Percentiles rank a stretch among this genome's conserved stretches.
phyloP scores from a whole-genome alignment of 2,797 vertebrate species.

The Mustela erminea region DNA sequence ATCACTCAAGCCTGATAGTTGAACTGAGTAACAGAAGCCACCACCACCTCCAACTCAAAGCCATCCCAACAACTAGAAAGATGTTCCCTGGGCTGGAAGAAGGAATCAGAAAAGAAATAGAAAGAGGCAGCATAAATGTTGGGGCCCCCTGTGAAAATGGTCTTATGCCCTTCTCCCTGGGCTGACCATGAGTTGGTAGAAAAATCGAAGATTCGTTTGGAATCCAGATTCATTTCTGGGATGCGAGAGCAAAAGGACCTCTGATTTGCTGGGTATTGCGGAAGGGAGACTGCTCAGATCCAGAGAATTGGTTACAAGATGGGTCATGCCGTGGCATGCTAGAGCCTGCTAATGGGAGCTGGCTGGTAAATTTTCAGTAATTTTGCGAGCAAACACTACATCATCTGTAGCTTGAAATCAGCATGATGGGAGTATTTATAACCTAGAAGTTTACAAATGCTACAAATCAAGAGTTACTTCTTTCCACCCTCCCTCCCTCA shows the following conservation, averaged over 20 bases:
- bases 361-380: neutral
- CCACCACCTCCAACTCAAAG: neutral
- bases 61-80: neutral
- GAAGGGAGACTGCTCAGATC: neutral
- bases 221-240: neutral
- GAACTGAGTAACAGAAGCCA: neutral
- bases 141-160: neutral
- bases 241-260: neutral
- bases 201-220: neutral
- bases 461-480: neutral
- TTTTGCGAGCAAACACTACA: neutral
- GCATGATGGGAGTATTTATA: neutral
- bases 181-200: neutral
- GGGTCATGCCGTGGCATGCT: accelerated
- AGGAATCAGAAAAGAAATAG: neutral
- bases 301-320: neutral
- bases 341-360: neutral
- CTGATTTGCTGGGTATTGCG: neutral
- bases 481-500: neutral
- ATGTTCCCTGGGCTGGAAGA: neutral
- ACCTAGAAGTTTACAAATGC: neutral
- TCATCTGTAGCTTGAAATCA: neutral
- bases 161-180: neutral
- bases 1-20: neutral
- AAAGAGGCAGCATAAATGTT: neutral